Base-by-base conservation (phyloP, 2,113 vertebrate species). In the Paramisgurnus dabryanus region DNA sequence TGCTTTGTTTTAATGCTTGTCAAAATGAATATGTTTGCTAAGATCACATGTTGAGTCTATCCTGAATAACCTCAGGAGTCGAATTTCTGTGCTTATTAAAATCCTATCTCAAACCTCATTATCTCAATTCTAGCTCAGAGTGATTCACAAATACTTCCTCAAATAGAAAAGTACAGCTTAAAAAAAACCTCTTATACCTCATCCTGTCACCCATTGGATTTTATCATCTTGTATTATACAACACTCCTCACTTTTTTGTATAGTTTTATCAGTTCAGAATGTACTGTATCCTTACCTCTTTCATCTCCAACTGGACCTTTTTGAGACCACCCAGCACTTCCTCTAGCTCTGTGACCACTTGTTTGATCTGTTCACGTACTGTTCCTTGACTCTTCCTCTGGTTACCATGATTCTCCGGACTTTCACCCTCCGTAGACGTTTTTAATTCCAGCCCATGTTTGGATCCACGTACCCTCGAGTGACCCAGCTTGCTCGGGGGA, bases 301-400 rank as follows among this genome's bases (percentile, higher is more conserved):
- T 93, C 92, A 94, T 94, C 87, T 94, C 93, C 78, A 89, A 79
- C 15, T 93, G 93, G 85, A 94, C 93, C 87, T 92, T 91, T 88
- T 93, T 93, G 84, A 94, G 87, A 78, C 93, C 92, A 45, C 91
- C 90, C 81, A 94, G 85, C 80, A 94, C 93, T 65, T 89, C 90
- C 86, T 94, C 93, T 83, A 94, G 87, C 86, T 93, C 76, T 4
- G 85, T 89, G 82, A 94, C 93, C 87, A 94, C 92, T 85, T 91
- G 91, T 88, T 90, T 87, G 84, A 94, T 94, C 80, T 93, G 89
- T 76, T 92, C 90, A 61, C 89, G 88, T 77, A 94, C 91, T 0
- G 79, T 82, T 34, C 89, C 89, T 77, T 88, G 87, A 71, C 72
- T 85, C 57, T 66, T 87, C 67, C 57, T 87, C 65, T 85, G 88